Conservation (phyloP, 2,888 invertebrate genomes). For the Digitonthophagus gazella region DNA sequence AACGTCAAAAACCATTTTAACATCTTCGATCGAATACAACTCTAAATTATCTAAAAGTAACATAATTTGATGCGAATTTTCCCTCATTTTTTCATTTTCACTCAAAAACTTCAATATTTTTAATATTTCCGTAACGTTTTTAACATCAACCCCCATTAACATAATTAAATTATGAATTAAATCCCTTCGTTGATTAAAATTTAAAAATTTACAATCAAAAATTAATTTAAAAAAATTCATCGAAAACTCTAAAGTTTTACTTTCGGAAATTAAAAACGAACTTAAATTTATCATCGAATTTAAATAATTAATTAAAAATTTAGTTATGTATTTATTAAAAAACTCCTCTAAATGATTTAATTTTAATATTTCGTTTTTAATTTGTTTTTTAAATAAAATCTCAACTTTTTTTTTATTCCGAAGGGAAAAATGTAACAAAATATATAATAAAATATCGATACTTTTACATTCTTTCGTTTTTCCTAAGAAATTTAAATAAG, state of each 20-base stretch:
- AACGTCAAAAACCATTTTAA: slow-evolving; percentile 74
- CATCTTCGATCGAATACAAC: slow-evolving; percentile 69
- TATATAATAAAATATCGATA: slow-evolving; percentile 62
- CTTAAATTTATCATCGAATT: slow-evolving; percentile 58
- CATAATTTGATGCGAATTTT: slow-evolving; percentile 62
- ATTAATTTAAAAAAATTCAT: slow-evolving; percentile 58
- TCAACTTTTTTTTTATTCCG: slow-evolving; percentile 62
- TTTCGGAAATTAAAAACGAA: slow-evolving; percentile 55
- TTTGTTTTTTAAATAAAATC: slow-evolving; percentile 61
- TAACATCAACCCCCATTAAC: slow-evolving; percentile 39
- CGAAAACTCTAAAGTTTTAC: slow-evolving; percentile 59
- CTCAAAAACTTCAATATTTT: slow-evolving; percentile 39
- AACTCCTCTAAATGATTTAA: slow-evolving; percentile 57
- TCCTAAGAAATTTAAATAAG: slow-evolving; percentile 59
- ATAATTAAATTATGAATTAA: slow-evolving; percentile 43
- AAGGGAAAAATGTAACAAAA: slow-evolving; percentile 61
- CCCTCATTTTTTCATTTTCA: slow-evolving; percentile 52
- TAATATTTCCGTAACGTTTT: slow-evolving; percentile 38
- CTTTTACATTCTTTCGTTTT: slow-evolving; percentile 64
- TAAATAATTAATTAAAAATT: slow-evolving; percentile 54
- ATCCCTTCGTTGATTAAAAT: slow-evolving; percentile 40
- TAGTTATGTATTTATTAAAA: slow-evolving; percentile 56
- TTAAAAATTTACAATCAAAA: slow-evolving; percentile 45
- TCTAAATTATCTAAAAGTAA: slow-evolving; percentile 74
- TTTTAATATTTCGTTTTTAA: slow-evolving; percentile 61